These are phyloP conservation scores for Drosophila willistoni DNA, from an alignment of 1,140 invertebrate species.

Conservation along the genomic window DNA sequence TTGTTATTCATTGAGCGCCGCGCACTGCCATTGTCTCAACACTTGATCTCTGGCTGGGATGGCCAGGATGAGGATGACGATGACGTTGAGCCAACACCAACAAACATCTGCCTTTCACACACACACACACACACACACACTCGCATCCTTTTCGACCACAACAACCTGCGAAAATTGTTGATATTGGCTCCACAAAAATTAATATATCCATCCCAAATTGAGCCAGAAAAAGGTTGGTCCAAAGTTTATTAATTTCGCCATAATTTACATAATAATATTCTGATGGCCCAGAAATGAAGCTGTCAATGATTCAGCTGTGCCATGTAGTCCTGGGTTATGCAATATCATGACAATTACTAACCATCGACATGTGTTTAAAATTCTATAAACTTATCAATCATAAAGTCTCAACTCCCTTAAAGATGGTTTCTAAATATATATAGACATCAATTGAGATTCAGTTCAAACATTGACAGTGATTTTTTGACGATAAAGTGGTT, in stretches of 20 bases:
- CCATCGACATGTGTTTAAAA: background rate
- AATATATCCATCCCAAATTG: constrained; percentile 11
- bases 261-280: constrained; percentile 51
- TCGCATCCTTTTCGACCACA: constrained; percentile 47
- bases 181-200: constrained; percentile 43
- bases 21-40: constrained; percentile 78
- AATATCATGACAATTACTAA: background rate
- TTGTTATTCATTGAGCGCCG: constrained; percentile 79
- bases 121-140: constrained; percentile 8
- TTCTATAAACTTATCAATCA: background rate
- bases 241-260: constrained; percentile 56
- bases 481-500: too few species aligned
- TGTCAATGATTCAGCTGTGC: constrained; percentile 38
- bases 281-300: constrained; percentile 42
- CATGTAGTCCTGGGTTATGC: background rate
- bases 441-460: too few species aligned
- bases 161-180: constrained; percentile 50
- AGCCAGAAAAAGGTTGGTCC: constrained; percentile 21
- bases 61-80: background rate
- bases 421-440: too few species aligned
- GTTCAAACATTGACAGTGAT: too few species aligned
- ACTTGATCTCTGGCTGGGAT: constrained; percentile 42
- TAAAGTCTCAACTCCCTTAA: too few species aligned
- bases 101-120: constrained; percentile 57
- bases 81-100: background rate